Percentiles rank a stretch among this genome's conserved stretches.
phyloP scores from a whole-genome alignment of 64 coral and sea anemone genomes.

The Trachythela sp. region DNA sequence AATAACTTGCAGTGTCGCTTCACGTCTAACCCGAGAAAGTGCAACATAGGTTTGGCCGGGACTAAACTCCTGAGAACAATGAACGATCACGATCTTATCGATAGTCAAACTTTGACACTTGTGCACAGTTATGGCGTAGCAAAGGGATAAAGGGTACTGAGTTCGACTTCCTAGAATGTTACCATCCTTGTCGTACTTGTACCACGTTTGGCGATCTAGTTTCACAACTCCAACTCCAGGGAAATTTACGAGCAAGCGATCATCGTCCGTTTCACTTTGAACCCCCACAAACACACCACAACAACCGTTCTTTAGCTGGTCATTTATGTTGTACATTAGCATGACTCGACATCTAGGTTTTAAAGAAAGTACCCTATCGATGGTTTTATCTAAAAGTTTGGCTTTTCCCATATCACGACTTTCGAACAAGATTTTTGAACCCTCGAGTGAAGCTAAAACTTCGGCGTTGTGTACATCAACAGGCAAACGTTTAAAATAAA shows the following conservation, averaged over 20 bases:
- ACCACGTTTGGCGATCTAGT: conserved; percentile 21
- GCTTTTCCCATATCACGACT: background rate
- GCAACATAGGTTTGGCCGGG: background rate
- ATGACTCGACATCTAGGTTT: conserved; percentile 8
- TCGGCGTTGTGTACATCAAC: conserved; percentile 11
- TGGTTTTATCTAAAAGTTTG: background rate
- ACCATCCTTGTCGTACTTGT: background rate
- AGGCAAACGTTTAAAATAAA: background rate
- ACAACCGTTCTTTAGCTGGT: background rate
- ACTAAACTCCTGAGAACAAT: background rate
- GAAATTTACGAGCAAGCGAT: background rate
- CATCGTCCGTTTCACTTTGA: background rate
- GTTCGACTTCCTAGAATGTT: background rate
- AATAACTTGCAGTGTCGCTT: background rate
- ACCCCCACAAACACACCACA: background rate
- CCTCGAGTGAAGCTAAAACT: background rate
- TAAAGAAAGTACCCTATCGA: background rate
- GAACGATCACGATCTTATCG: background rate
- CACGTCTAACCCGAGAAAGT: background rate
- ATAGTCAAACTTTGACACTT: conserved; percentile 2
- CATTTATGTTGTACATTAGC: background rate
- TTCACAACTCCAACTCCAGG: background rate
- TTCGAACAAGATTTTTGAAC: background rate
- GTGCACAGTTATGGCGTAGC: conserved; percentile 21
- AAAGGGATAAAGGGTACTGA: background rate